Percentiles rank a stretch among this genome's conserved stretches.
phyloP scores from a whole-genome alignment of 1,140 invertebrate genomes.

The Diuraphis noxia region DNA sequence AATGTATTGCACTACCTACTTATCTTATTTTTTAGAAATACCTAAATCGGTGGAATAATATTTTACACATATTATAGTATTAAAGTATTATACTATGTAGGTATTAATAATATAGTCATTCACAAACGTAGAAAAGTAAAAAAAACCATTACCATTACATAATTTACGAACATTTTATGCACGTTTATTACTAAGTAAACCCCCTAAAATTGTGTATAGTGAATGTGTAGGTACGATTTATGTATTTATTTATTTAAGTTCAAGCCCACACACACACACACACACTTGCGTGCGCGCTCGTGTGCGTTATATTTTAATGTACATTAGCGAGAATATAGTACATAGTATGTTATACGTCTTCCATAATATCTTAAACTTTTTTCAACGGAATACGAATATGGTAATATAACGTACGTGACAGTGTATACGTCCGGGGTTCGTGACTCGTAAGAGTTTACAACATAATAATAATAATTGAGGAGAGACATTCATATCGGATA shows the following conservation, averaged over 20 bases:
- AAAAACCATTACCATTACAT: not conserved
- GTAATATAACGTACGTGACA: not conserved
- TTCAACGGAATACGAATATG: not conserved
- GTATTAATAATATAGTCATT: too few species aligned
- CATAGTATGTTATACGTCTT: not conserved
- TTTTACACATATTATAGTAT: not conserved
- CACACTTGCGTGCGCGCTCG: too few species aligned
- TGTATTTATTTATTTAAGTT: not conserved
- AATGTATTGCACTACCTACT: not conserved
- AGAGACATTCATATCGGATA: not conserved
- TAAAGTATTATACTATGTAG: too few species aligned
- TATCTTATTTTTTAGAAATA: not conserved
- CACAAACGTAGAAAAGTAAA: not conserved
- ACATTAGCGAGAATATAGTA: not conserved
- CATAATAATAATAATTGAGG: not conserved
- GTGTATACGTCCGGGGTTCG: not conserved
- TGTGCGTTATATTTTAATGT: not conserved
- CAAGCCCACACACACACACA: too few species aligned
- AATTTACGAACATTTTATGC: not conserved
- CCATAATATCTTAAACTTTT: not conserved
- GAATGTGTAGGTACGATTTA: not conserved
- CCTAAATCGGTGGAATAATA: not conserved
- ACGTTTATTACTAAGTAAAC: not conserved
- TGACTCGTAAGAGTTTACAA: constrained; percentile 3
- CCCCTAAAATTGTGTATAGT: not conserved